Base-by-base conservation (phyloP, 2,888 invertebrate species). In the Drosophila neonasuta region DNA sequence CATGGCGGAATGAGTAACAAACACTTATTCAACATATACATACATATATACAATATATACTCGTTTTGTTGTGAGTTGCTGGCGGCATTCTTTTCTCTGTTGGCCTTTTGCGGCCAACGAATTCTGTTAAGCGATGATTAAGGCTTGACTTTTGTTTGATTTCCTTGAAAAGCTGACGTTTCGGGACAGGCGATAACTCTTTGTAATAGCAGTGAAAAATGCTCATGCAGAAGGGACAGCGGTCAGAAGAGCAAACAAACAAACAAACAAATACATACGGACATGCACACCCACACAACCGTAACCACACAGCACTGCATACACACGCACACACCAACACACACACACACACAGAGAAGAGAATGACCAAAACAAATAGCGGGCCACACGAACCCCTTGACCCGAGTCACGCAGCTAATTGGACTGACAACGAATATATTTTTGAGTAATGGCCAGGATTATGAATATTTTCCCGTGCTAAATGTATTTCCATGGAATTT, bases 381-480 rank as follows among this genome's bases (percentile, higher is more conserved):
- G 73, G 68, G 51, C 68, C 62, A 72, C 79, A 79, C 77, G 79
- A 76, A 72, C 79, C 77, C 77, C 79, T 80, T 84, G 79, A 86
- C 86, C 86, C 85, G 79, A 84, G 80, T 86, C 86, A 81, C 86
- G 86, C 86, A 86, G 80, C 80, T 81, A 81, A 81, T 81, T 81
- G 86, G 80, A 86, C 86, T 86, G 80, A 81, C 86, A 81, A 84
- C 76, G 76, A 79, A 85, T 71, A 78, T 67, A 86, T 86, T 80
- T 80, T 80, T 80, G 80, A 80, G 86, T 80, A 86, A 80, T 80
- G 80, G 74, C 75, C 68, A 69, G 80, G 86, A 80, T 80, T 80
- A 80, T 86, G 86, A 80, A 80, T 77, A 67, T 71, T 77, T 71
- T 71, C 59, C 71, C 74, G 60, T 74, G 56, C 56, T 71, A 74